These are phyloP conservation scores for Agrochola litura DNA, from an alignment of 2,888 invertebrate species.

Conservation along the genomic window DNA sequence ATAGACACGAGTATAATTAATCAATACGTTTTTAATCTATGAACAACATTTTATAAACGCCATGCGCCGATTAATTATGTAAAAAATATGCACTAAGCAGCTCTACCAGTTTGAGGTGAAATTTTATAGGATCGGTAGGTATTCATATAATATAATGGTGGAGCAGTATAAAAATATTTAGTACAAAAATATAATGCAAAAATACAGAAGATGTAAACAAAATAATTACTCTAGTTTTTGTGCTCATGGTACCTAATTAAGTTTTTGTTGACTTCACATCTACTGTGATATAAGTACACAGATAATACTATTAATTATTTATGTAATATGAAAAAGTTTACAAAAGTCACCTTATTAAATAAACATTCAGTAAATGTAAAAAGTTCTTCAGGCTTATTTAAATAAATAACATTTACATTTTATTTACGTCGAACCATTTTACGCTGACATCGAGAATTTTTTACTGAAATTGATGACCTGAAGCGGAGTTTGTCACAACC, in stretches of 20 bases:
- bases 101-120: background rate
- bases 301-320: background rate
- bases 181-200: background rate
- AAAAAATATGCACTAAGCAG: constrained; percentile 14
- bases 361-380: constrained; percentile 7
- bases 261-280: constrained; percentile 4
- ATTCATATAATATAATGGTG: background rate
- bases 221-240: background rate
- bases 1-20: constrained; percentile 41
- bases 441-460: constrained; percentile 49
- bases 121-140: background rate
- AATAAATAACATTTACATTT: constrained; percentile 46
- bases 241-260: background rate
- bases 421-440: constrained; percentile 48
- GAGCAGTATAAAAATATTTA: background rate
- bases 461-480: constrained; percentile 47
- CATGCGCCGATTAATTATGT: constrained; percentile 28
- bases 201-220: background rate
- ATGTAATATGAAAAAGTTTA: background rate
- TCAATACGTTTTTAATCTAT: constrained; percentile 41
- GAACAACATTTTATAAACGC: constrained; percentile 24
- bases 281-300: too few species aligned
- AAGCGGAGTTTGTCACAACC: constrained; percentile 54
- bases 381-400: constrained; percentile 15
- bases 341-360: background rate